Percentiles rank a stretch among this genome's conserved stretches.
Evolutionary conservation across 2,888 invertebrate species (phyloP).

Genomic region (Lomographa bimaculata): DNA sequence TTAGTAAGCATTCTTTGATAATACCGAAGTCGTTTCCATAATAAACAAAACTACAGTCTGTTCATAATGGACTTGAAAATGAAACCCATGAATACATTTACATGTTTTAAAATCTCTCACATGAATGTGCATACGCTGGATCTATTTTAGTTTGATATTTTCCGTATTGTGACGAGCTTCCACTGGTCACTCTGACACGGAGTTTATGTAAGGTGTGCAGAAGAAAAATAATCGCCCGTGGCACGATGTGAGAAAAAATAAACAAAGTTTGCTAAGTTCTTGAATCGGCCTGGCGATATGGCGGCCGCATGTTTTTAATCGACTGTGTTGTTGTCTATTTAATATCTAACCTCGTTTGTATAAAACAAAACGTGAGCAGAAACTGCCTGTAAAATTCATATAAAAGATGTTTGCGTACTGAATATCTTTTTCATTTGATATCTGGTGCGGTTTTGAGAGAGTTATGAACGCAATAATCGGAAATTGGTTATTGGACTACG

Average conservation of each 20-base stretch:
- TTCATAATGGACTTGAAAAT: conserved; percentile 29
- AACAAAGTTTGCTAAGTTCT: conserved; percentile 50
- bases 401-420: conserved; percentile 18
- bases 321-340: conserved; percentile 22
- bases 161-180: conserved; percentile 61
- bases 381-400: conserved; percentile 11
- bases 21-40: conserved; percentile 27
- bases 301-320: conserved; percentile 39
- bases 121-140: conserved; percentile 12
- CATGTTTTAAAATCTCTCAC: conserved; percentile 21
- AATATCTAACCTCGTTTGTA: too few relatives aligned
- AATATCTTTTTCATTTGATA: conserved; percentile 12
- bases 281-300: too few relatives aligned
- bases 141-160: conserved; percentile 40
- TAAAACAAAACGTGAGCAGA: conserved; percentile 15
- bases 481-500: conserved; percentile 10
- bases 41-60: conserved; percentile 10
- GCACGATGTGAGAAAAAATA: conserved; percentile 56
- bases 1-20: too few relatives aligned
- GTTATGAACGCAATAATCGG: conserved; percentile 10
- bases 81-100: conserved; percentile 26
- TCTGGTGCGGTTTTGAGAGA: conserved; percentile 11
- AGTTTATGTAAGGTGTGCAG: conserved; percentile 52
- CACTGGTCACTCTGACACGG: conserved; percentile 45
- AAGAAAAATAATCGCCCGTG: conserved; percentile 55